Evolutionary conservation across 2,797 vertebrate species (phyloP), one percentile per base, ranked within the genome.

Genomic region (Mormyrops boulengeri): DNA sequence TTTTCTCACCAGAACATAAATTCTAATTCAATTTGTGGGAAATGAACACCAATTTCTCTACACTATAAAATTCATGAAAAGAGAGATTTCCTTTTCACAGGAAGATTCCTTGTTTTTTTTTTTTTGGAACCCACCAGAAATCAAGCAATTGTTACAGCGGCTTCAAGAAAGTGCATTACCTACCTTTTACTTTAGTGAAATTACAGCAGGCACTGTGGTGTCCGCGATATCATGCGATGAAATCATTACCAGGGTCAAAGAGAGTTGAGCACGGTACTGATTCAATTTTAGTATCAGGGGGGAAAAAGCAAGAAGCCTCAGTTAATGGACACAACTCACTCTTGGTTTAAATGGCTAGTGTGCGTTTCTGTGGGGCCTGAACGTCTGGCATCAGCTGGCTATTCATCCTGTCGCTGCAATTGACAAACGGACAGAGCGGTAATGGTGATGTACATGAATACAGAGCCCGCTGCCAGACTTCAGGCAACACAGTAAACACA

Each of bases 21-120:
- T 85, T 85, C 22, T 89, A 86, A 89, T 89, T 69, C 44, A 5
- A 55, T 66, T 69, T 85, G 44, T 38, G 12, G 57, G 82, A 50
- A 53, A 86, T 86, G 55, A 86, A n/a, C 47, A 89, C 52, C 41
- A 17, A 89, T 84, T 89, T 69, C 12, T 60, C 26, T 19, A 69
- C 55, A 85, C 17, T 50, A 57, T 52, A 62, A 66, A 88, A 66
- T 50, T 44, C 38, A 69, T 87, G 34, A 87, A 87, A 87, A 60
- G 34, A 19, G n/a, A 34, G 50, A 17, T 87, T 87, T 53, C 30
- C 7, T 87, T 55, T 19, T n/a, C 52, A 41, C 26, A 2, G 30
- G 26, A 52, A 55, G 50, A 86, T 34, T 86, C 50, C 0, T 30
- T 57, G 2, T 84, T 49, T 50, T 52, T 52, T 49, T 50, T 85